Base-by-base conservation (phyloP, 1,140 invertebrate genomes). In the Macrocentrus cingulum region DNA sequence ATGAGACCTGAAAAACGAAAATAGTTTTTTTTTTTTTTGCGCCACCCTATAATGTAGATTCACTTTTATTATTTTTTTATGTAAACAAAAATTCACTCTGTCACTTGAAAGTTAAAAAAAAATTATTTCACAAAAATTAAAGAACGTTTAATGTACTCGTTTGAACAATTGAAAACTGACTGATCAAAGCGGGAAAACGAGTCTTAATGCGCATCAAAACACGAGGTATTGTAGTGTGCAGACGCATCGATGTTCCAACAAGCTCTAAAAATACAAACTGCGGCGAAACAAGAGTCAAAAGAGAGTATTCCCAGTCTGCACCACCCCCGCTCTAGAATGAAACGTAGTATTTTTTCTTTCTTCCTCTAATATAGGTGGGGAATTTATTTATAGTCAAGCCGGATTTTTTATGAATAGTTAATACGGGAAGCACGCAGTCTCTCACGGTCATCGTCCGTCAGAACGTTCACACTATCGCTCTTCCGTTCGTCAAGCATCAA, bases 241-340 rank as follows among this genome's bases (percentile, higher is more conserved):
- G 37, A 56, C 22, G 13, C 9, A 25, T n/a, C 56, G 39, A 25
- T 20, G 53, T 15, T 25, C 25, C 23, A 29, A 58, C 36, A 52
- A 42, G 42, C 48, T 53, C 60, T 61, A 58, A 57, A 61, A 58
- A 61, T 61, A 61, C 54, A 22, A 54, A 58, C 50, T 53, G 37
- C 56, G n/a, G n/a, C n/a, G n/a, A n/a, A n/a, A n/a, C 19, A 41
- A 11, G 51, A 41, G 48, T 3, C 13, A 16, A 19, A 22, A 11
- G 2, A 46, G 22, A 23, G 1, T n/a, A 29, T 4, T 11, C 2
- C 3, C 19, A n/a, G n/a, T n/a, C n/a, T n/a, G 44, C 4, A 29
- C 25, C 25, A 29, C 25, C 25, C 48, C 37, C 15, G 8, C 48
- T 51, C 16, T 6, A 9, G 15, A 13, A 16, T 32, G 25, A 15